Evolutionary conservation across 2,113 vertebrate genomes (phyloP).

Genomic region (Blennius ocellaris): DNA sequence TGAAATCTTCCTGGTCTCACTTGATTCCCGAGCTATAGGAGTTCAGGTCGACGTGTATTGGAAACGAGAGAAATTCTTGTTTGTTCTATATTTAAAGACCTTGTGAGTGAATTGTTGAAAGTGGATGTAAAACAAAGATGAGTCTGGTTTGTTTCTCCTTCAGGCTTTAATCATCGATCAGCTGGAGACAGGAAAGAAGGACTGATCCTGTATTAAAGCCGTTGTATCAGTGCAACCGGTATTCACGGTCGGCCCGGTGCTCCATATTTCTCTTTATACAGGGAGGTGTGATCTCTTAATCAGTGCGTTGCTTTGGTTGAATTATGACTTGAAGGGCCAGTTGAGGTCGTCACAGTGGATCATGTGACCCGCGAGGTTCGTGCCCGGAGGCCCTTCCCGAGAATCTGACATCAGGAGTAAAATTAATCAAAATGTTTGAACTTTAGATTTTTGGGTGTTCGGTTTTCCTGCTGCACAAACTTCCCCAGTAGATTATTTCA

Average conservation of each 20-base stretch:
- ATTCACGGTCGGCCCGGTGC: no score
- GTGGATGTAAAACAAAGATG: slow-evolving; percentile 9
- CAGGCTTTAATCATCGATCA: slow-evolving; percentile 16
- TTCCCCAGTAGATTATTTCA: neutral
- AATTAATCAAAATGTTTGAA: no score
- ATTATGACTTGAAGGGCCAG: no score
- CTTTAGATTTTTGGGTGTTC: neutral
- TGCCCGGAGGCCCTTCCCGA: no score
- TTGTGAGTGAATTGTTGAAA: slow-evolving; percentile 19
- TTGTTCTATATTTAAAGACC: slow-evolving; percentile 57
- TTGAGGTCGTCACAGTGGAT: no score
- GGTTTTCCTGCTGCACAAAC: accelerated
- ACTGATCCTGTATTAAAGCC: neutral
- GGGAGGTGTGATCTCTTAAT: no score
- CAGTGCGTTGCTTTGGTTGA: no score
- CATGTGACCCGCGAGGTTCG: no score
- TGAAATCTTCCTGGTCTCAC: slow-evolving; percentile 30
- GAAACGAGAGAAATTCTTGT: slow-evolving; percentile 15
- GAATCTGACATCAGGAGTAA: no score
- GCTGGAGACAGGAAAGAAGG: neutral
- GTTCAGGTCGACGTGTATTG: slow-evolving; percentile 1
- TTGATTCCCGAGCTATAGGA: slow-evolving; percentile 22
- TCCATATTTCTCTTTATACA: no score
- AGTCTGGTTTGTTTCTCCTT: slow-evolving; percentile 31
- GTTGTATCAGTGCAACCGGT: no score